These are phyloP conservation scores for Nephrotoma flavescens DNA, from an alignment of 2,888 invertebrate species.

Conservation along the genomic window DNA sequence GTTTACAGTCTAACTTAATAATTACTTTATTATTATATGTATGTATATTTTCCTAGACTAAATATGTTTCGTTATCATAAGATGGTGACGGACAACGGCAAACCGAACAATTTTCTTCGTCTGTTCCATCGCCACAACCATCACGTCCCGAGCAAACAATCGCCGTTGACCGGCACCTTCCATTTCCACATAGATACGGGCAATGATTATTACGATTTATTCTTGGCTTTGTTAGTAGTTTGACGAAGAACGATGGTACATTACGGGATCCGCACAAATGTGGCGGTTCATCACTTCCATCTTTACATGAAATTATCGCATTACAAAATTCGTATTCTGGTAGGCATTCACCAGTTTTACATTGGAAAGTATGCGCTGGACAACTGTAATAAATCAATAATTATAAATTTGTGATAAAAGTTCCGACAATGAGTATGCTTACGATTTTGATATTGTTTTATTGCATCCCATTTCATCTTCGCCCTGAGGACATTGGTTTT, in stretches of 20 bases:
- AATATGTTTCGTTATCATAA: not conserved
- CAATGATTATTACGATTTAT: conserved; percentile 34
- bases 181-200: conserved; percentile 74
- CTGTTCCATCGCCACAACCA: conserved; percentile 83
- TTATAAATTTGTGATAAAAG: not conserved
- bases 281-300: conserved; percentile 81
- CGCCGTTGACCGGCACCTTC: conserved; percentile 75
- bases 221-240: conserved; percentile 19
- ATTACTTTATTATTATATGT: not conserved
- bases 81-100: conserved; percentile 53
- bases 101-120: conserved; percentile 69
- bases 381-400: conserved; percentile 32
- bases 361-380: conserved; percentile 70
- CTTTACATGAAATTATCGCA: conserved; percentile 70
- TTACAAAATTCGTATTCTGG: conserved; percentile 88
- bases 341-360: conserved; percentile 71
- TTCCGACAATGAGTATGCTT: conserved; percentile 10
- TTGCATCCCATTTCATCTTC: conserved; percentile 58
- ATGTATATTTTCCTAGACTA: not conserved
- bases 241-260: conserved; percentile 28
- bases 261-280: conserved; percentile 47
- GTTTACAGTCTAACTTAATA: not conserved
- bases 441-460: conserved; percentile 40
- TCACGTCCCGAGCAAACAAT: conserved; percentile 81
- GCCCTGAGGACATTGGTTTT: conserved; percentile 58